Evolutionary conservation across 2,113 vertebrate genomes (phyloP).

Genomic region (Corythoichthys intestinalis): DNA sequence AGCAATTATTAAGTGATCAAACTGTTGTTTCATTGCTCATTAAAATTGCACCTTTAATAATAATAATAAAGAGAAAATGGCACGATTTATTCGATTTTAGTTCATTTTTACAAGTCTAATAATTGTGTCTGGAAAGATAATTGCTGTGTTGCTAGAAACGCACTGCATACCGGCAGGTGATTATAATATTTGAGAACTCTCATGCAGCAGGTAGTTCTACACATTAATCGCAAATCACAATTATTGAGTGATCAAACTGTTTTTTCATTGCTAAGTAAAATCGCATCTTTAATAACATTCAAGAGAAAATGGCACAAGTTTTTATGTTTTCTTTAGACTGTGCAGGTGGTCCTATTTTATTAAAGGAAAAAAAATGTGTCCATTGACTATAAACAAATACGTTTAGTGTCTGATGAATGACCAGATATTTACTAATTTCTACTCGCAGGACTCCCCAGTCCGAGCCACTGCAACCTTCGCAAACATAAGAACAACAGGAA

Average conservation of each 20-base stretch:
- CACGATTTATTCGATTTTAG: no score
- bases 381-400: neutral
- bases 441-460: conserved; percentile 60
- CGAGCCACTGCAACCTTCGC: conserved; percentile 65
- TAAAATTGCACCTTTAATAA: neutral
- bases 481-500: conserved; percentile 86
- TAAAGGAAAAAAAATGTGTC: neutral
- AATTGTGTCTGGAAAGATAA: no score
- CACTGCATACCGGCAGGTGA: no score
- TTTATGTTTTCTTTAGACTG: neutral
- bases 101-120: no score
- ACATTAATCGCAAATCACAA: neutral
- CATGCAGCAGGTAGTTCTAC: neutral
- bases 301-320: neutral
- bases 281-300: neutral
- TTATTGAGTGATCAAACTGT: neutral
- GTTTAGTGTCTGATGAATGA: neutral
- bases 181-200: no score
- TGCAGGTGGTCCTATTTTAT: neutral
- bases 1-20: no score
- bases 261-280: neutral
- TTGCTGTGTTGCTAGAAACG: no score
- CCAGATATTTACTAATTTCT: conserved; percentile 9
- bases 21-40: neutral
- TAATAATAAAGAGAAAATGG: no score